phyloP scores from a whole-genome alignment of 2,797 vertebrate species.

The Nannoperca australis region DNA sequence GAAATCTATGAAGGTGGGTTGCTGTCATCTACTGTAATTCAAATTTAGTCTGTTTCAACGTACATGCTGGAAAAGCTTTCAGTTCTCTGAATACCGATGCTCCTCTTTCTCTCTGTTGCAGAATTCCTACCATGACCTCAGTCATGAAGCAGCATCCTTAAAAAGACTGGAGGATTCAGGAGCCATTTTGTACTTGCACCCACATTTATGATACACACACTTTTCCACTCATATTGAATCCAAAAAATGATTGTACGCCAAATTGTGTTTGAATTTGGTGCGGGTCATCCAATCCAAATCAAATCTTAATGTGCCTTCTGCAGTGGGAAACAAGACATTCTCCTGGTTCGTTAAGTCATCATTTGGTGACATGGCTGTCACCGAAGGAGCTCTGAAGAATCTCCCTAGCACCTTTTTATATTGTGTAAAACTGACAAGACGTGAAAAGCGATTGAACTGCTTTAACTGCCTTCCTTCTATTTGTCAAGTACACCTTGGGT shows the following conservation, averaged over 20 bases:
- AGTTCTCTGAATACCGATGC: not conserved
- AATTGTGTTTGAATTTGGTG: conserved; percentile 7
- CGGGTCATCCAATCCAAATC: conserved; percentile 9
- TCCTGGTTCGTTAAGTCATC: not conserved
- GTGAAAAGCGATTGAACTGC: not conserved
- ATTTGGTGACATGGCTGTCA: not conserved
- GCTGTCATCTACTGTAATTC: not conserved
- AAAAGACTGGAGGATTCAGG: conserved; percentile 81
- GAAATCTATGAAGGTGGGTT: conserved; percentile 91
- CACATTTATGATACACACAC: conserved; percentile 68
- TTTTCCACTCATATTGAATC: not conserved
- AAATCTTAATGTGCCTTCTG: conserved; percentile 61
- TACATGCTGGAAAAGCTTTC: not conserved
- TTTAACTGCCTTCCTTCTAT: not conserved
- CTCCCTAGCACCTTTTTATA: conserved; percentile 39
- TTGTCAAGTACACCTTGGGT: not conserved
- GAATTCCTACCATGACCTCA: conserved; percentile 84
- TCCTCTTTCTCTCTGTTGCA: conserved; percentile 51
- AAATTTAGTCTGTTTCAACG: not conserved
- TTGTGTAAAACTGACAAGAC: conserved; percentile 25
- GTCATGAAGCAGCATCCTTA: conserved; percentile 80
- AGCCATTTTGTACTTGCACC: conserved; percentile 79
- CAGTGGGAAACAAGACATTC: conserved; percentile 9
- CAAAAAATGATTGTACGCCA: not conserved
- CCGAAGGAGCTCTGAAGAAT: conserved; percentile 3